Evolutionary conservation across 2,888 invertebrate genomes (phyloP).

Genomic region (Allophyes oxyacanthae): DNA sequence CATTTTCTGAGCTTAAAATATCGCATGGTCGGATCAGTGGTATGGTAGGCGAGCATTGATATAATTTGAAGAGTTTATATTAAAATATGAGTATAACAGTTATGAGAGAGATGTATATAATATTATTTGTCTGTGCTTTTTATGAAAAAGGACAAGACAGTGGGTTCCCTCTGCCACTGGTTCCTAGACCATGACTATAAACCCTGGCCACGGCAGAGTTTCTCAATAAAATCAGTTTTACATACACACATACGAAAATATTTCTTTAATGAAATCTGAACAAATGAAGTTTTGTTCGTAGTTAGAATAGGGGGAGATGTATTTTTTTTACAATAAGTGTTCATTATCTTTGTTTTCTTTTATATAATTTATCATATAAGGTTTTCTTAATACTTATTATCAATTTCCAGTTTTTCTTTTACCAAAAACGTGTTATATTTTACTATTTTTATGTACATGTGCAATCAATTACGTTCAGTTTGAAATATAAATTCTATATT

Average conservation of each 20-base stretch:
- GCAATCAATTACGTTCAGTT: no score
- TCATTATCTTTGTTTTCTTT: not conserved
- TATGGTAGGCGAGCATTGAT: not conserved
- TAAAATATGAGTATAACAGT: not conserved
- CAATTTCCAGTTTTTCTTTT: conserved; percentile 6
- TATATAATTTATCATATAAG: not conserved
- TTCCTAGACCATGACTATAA: conserved; percentile 1
- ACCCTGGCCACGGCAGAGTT: not conserved
- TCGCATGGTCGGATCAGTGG: conserved; percentile 7
- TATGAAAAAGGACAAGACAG: no score
- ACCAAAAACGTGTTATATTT: conserved; percentile 19
- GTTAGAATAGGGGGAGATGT: conserved; percentile 47
- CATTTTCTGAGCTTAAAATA: conserved; percentile 13
- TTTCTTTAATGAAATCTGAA: conserved; percentile 38
- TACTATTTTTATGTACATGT: conserved; percentile 13
- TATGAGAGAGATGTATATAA: no score
- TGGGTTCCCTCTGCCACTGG: not conserved
- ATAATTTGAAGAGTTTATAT: not conserved
- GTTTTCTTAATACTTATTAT: not conserved
- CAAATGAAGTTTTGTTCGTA: conserved; percentile 51
- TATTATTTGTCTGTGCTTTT: no score
- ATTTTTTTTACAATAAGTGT: not conserved
- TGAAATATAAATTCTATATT: no score
- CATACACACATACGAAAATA: conserved; percentile 22
- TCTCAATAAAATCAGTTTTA: conserved; percentile 8